Evolutionary conservation across 2,888 invertebrate genomes (phyloP), one percentile per base, ranked within the genome.

Genomic region (Stenoptilia bipunctidactyla): DNA sequence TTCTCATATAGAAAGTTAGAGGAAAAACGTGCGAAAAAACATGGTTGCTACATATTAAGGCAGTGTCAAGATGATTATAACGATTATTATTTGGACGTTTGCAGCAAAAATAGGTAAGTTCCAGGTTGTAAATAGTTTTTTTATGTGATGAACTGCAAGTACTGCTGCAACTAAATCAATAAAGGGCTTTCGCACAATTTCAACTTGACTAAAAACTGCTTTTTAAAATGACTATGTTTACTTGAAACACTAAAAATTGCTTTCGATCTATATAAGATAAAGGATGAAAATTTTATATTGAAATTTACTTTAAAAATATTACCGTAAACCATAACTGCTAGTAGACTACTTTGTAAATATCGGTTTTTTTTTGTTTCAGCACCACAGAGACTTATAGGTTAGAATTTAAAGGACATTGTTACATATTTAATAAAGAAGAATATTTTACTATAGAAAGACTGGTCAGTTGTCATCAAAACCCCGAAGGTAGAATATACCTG

Each of bases 1-100:
- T 96, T 94, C 77, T 91, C 95, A 0, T 92, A 93, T 65, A 86
- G 90, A 15, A 95, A 95, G 76, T 83, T 96, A 39, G 90, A 92
- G 58, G 91, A 92, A 50, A 94, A 94, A 66, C 84, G 91, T 6
- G 86, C 86, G 5, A 90, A 91, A 58, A 87, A 88, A 59, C 86
- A 89, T 33, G 95, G 95, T 13, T 91, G 91, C 59, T 96, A 90
- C 62, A 90, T 96, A 48, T 66, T 96, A 27, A 85, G 96, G 30
- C 92, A 95, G 66, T 92, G 94, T 61, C 92, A 93, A 64, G 87
- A 88, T 15, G 88, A 88, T 48, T 95, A 94, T 60, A 89, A 92
- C 61, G 87, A 88, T 40, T 95, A 88, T 72, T 93, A 90, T 61
- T 86, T 96, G 46, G 96, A 96, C 64, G 91, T 92, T 15, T 92